These are phyloP conservation scores for Hippocampus abdominalis DNA, from an alignment of 2,113 vertebrate species.

Conservation along the genomic window DNA sequence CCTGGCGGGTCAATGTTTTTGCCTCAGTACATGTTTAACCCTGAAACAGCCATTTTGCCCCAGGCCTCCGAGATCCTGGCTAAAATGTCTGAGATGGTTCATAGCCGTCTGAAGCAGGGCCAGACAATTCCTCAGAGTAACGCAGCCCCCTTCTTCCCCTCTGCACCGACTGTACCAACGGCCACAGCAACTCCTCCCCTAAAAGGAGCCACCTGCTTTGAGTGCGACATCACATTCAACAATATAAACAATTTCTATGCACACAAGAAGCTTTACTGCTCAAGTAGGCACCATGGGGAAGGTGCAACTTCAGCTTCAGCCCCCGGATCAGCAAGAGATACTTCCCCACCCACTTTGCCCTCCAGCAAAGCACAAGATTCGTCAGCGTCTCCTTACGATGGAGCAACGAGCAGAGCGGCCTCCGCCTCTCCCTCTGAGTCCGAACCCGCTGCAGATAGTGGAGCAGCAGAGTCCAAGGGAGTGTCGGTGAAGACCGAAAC, in stretches of 20 bases:
- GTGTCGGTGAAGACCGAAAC: slow-evolving; percentile 67
- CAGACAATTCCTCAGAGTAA: slow-evolving; percentile 60
- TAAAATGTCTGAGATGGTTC: slow-evolving; percentile 97
- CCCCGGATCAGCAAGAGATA: not conserved
- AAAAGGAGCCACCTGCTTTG: slow-evolving; percentile 92
- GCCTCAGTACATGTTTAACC: slow-evolving; percentile 83
- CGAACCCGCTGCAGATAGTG: slow-evolving; percentile 37
- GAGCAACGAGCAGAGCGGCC: slow-evolving; percentile 60
- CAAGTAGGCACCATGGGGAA: slow-evolving; percentile 83
- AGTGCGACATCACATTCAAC: slow-evolving; percentile 96
- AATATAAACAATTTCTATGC: slow-evolving; percentile 98
- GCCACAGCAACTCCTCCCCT: slow-evolving; percentile 65
- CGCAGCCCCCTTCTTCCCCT: slow-evolving; percentile 57
- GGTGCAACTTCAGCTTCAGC: slow-evolving; percentile 42
- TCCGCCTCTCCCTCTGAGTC: slow-evolving; percentile 62
- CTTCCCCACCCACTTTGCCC: slow-evolving; percentile 41
- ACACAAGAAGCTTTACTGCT: slow-evolving; percentile 95
- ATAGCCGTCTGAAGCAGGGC: slow-evolving; percentile 89
- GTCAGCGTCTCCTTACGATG: slow-evolving; percentile 55
- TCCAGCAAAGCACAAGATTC: slow-evolving; percentile 9
- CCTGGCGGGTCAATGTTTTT: slow-evolving; percentile 81
- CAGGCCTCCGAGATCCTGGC: slow-evolving; percentile 95
- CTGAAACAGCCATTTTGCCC: slow-evolving; percentile 82
- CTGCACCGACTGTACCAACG: slow-evolving; percentile 50
- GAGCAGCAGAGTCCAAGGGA: slow-evolving; percentile 40